Conservation (phyloP, 2,113 vertebrate genomes). For the Petrocephalus zakoni region DNA sequence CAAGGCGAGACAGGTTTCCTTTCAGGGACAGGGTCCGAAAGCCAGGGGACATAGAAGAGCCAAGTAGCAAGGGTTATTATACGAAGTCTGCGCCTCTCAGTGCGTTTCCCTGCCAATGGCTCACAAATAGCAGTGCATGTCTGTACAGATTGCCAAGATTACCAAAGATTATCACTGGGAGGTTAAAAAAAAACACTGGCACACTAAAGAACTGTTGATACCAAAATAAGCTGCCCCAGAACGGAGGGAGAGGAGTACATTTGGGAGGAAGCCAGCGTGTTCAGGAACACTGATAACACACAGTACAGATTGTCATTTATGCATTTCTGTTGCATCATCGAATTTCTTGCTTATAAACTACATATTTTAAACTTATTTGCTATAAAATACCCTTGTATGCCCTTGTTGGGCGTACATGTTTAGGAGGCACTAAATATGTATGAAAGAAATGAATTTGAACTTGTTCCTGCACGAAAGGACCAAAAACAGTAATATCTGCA, state of each 20-base stretch:
- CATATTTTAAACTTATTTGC: background rate
- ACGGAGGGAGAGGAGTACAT: background rate
- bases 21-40: background rate
- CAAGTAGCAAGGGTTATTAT: background rate
- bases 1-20: background rate
- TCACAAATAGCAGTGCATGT: background rate
- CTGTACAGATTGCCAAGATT: slow-evolving; percentile 1
- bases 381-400: background rate
- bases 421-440: background rate
- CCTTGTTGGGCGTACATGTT: background rate
- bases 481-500: background rate
- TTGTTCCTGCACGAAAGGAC: background rate
- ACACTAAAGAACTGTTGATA: slow-evolving; percentile 9
- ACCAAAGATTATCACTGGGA: background rate
- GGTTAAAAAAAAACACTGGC: slow-evolving; percentile 3
- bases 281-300: slow-evolving; percentile 1
- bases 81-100: background rate
- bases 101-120: background rate
- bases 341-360: background rate
- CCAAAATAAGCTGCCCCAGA: slow-evolving; percentile 11
- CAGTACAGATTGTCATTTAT: background rate
- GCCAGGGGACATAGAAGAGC: background rate
- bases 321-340: background rate
- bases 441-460: background rate
- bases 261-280: background rate